Conservation (phyloP, 2,888 invertebrate genomes). For the Lysandra coridon region DNA sequence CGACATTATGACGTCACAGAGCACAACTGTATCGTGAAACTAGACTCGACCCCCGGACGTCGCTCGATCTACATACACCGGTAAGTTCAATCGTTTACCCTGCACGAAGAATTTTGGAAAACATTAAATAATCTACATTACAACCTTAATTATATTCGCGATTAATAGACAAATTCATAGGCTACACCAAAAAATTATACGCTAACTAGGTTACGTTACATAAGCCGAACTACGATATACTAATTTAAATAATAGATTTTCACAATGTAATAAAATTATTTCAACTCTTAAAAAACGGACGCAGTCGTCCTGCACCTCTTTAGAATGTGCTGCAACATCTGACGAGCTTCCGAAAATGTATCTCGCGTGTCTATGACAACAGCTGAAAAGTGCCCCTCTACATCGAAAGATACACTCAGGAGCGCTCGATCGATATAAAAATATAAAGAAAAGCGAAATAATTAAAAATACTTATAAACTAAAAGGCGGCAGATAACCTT, state of each 20-base stretch:
- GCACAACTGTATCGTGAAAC: neutral
- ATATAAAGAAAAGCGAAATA: slow-evolving; percentile 39
- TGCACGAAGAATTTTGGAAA: slow-evolving; percentile 75
- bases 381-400: neutral
- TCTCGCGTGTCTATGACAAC: neutral
- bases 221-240: slow-evolving; percentile 23
- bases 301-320: slow-evolving; percentile 19
- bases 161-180: slow-evolving; percentile 14
- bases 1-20: neutral
- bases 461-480: slow-evolving; percentile 52
- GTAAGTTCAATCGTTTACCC: slow-evolving; percentile 58
- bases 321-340: slow-evolving; percentile 18
- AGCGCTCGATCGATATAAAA: slow-evolving; percentile 6
- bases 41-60: slow-evolving; percentile 8
- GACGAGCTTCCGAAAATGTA: slow-evolving; percentile 5
- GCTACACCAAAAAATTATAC: slow-evolving; percentile 24
- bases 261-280: slow-evolving; percentile 16
- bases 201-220: slow-evolving; percentile 20
- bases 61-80: slow-evolving; percentile 10
- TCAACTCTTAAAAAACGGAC: slow-evolving; percentile 12
- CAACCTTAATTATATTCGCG: slow-evolving; percentile 32
- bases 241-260: slow-evolving; percentile 22
- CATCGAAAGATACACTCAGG: neutral
- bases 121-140: slow-evolving; percentile 55
- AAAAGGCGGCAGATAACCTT: slow-evolving; percentile 60